phyloP scores from a whole-genome alignment of 2,797 vertebrate genomes.

The Rhadinocentrus ornatus region DNA sequence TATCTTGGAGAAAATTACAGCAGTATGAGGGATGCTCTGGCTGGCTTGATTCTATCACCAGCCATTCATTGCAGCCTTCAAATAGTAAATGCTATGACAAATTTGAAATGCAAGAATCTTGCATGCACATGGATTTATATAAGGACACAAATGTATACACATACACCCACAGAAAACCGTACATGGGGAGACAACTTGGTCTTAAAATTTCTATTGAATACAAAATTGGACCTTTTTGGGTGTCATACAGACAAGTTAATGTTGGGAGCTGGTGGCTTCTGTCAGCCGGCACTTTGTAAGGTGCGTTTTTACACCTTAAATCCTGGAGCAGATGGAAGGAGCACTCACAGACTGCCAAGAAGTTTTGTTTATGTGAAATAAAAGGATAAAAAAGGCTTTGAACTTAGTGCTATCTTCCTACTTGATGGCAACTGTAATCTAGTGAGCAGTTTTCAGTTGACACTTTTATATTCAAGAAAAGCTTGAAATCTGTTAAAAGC shows the following conservation, averaged over 20 bases:
- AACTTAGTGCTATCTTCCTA: slow-evolving; percentile 10
- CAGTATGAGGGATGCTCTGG: slow-evolving; percentile 61
- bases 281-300: slow-evolving; percentile 37
- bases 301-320: slow-evolving; percentile 41
- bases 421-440: slow-evolving; percentile 4
- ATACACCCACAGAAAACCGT: neutral
- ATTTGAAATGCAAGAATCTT: slow-evolving; percentile 35
- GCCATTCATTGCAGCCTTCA: slow-evolving; percentile 46
- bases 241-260: slow-evolving; percentile 58
- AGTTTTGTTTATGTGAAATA: slow-evolving; percentile 34
- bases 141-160: neutral
- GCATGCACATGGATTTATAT: neutral
- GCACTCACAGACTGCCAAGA: slow-evolving; percentile 23
- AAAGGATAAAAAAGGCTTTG: slow-evolving; percentile 4
- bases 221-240: slow-evolving; percentile 44
- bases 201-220: slow-evolving; percentile 54
- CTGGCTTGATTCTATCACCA: slow-evolving; percentile 54
- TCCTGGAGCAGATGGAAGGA: slow-evolving; percentile 19
- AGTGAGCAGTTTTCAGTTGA: slow-evolving; percentile 17
- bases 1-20: slow-evolving; percentile 77
- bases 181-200: slow-evolving; percentile 26
- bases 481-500: neutral
- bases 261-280: slow-evolving; percentile 20
- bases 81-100: slow-evolving; percentile 41
- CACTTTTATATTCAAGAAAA: neutral